Evolutionary conservation across 2,797 vertebrate species (phyloP), one percentile per base, ranked within the genome.

Genomic region (Poecilia gillii): DNA sequence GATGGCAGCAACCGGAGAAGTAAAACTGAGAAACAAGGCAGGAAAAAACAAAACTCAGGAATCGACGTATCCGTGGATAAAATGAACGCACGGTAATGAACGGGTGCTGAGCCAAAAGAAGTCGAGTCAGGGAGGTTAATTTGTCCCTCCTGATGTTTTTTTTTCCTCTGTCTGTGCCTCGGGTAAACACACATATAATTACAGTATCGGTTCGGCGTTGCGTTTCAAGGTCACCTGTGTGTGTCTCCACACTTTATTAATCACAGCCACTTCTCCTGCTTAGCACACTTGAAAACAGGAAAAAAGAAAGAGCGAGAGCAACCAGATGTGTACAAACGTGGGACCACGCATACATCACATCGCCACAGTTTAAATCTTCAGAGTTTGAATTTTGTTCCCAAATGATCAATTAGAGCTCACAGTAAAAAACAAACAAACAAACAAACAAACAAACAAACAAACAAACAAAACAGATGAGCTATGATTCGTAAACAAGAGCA

Each of bases 81-180:
- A 91, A 80, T 83, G 59, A 90, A 89, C 90, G 92, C 77, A 80
- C 91, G 89, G 76, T 84, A 80, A 72, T 18, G 78, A 86, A 74
- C 13, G 23, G 82, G 77, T 71, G 87, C 86, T 68, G 76, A 88
- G 81, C 53, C 78, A 80, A 72, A 12, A 53, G 45, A 83, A n/a
- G 74, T n/a, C 8, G 77, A 89, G 87, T 91, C 84, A 85, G 47
- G 0, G 49, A 85, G 87, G 92, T 92, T 90, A 90, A 94, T 92
- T 85, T 84, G 78, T 85, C 79, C 85, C 46, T 79, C 88, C 83
- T 80, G 11, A 85, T 84, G 88, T 81, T 89, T 90, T 71, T 89
- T 88, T 66, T 66, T 84, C 86, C 81, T 90, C 87, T 87, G 81
- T 90, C 77, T 68, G 72, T 47, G 49, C 3, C 3, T 59, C 84